Evolutionary conservation across 2,113 vertebrate genomes (phyloP).

Genomic region (Rhinoderma darwinii): DNA sequence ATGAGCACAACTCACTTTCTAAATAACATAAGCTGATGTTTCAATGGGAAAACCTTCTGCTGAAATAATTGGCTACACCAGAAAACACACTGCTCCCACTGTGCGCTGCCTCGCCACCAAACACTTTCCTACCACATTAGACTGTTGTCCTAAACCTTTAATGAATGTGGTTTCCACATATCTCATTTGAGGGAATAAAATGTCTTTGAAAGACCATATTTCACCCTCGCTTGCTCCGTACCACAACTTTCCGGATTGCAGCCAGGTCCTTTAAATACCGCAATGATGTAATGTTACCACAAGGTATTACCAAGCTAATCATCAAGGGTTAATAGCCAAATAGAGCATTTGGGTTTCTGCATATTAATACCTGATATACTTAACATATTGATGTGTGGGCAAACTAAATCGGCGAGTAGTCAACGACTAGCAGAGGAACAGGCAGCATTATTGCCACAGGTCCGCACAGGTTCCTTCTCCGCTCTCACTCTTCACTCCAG

Average conservation of each 20-base stretch:
- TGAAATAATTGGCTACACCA: neutral
- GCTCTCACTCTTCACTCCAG: too few relatives aligned
- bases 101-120: constrained; percentile 26
- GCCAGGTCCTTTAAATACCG: constrained; percentile 26
- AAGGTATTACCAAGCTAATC: neutral
- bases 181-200: constrained; percentile 37
- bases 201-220: constrained; percentile 45
- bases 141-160: constrained; percentile 47
- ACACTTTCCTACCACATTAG: constrained; percentile 25
- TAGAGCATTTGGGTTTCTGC: neutral
- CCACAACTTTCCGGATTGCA: constrained; percentile 12
- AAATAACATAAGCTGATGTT: neutral
- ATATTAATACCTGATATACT: neutral
- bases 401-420: too few relatives aligned
- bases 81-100: neutral
- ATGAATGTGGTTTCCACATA: constrained; percentile 50
- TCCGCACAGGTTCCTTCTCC: too few relatives aligned
- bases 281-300: constrained; percentile 37
- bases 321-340: constrained; percentile 11
- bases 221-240: constrained; percentile 7
- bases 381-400: too few relatives aligned
- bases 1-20: constrained; percentile 1
- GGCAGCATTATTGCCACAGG: too few relatives aligned
- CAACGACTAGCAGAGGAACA: too few relatives aligned
- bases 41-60: constrained; percentile 36